A percentile compares a stretch with the other conserved stretches of the same genome.
phyloP scores from a whole-genome alignment of 1,140 invertebrate species.

The Sitobion miscanthi region DNA sequence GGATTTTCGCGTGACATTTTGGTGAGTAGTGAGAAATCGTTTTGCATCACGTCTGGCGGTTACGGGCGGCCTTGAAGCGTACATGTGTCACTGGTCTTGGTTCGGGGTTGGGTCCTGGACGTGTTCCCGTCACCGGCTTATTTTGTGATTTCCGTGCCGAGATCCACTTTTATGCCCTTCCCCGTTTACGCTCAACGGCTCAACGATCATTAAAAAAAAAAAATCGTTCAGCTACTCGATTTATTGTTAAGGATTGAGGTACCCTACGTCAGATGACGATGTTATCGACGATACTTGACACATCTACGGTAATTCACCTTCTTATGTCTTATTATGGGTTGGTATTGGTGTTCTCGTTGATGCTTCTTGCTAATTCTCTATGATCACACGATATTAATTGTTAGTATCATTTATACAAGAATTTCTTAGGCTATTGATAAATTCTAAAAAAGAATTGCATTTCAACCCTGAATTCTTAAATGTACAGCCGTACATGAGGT shows the following conservation, averaged over 20 bases:
- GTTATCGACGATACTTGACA: background rate
- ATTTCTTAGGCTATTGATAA: background rate
- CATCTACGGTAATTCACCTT: background rate
- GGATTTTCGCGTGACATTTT: slow-evolving; percentile 44
- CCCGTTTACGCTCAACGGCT: background rate
- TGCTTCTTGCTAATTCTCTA: no score
- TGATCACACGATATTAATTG: background rate
- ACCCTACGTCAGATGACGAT: background rate
- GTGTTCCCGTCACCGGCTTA: background rate
- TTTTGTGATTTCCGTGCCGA: background rate
- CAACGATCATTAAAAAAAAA: background rate
- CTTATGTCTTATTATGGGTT: background rate
- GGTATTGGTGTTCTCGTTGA: background rate
- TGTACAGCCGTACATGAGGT: no score
- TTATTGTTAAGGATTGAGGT: background rate
- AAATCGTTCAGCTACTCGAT: background rate
- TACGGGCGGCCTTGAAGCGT: no score
- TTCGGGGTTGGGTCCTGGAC: background rate
- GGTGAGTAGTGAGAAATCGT: background rate
- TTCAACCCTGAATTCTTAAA: background rate
- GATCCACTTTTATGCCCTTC: background rate
- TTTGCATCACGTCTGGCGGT: no score
- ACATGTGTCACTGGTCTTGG: background rate
- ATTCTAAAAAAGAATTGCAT: background rate
- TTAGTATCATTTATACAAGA: background rate